Percentiles rank a stretch among this genome's conserved stretches.
Evolutionary conservation across 2,797 vertebrate species (phyloP).

Genomic region (Champsocephalus esox): DNA sequence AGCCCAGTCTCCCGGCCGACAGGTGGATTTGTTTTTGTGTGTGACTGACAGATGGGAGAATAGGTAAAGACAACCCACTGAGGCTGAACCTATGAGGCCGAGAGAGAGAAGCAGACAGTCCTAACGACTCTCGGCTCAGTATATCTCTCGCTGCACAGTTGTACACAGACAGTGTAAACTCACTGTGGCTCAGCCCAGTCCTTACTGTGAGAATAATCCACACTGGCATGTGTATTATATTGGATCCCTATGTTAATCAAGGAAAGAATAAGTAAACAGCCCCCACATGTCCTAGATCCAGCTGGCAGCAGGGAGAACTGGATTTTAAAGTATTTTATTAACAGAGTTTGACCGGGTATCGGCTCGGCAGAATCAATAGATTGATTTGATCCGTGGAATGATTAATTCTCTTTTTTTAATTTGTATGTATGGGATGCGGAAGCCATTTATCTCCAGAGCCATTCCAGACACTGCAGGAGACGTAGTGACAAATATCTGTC

Average conservation of each 20-base stretch:
- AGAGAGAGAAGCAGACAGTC: constrained; percentile 73
- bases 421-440: constrained; percentile 6
- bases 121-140: constrained; percentile 76
- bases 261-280: constrained; percentile 68
- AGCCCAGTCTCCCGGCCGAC: constrained; percentile 76
- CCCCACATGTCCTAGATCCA: constrained; percentile 31
- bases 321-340: constrained; percentile 47
- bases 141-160: constrained; percentile 60
- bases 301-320: constrained; percentile 33
- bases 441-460: constrained; percentile 59
- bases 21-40: constrained; percentile 86
- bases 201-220: constrained; percentile 70
- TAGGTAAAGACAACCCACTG: constrained; percentile 85
- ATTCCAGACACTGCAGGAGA: constrained; percentile 66
- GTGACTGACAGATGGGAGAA: constrained; percentile 86
- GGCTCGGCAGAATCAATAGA: constrained; percentile 37
- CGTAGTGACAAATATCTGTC: constrained; percentile 69
- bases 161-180: constrained; percentile 63
- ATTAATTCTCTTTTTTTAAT: constrained; percentile 29
- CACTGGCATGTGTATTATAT: constrained; percentile 77
- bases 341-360: constrained; percentile 31
- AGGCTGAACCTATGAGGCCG: constrained; percentile 84
- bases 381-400: constrained; percentile 36
- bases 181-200: constrained; percentile 49
- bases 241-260: constrained; percentile 75